phyloP scores from a whole-genome alignment of 2,797 vertebrate species.

The Sternarchorhynchus goeldii region DNA sequence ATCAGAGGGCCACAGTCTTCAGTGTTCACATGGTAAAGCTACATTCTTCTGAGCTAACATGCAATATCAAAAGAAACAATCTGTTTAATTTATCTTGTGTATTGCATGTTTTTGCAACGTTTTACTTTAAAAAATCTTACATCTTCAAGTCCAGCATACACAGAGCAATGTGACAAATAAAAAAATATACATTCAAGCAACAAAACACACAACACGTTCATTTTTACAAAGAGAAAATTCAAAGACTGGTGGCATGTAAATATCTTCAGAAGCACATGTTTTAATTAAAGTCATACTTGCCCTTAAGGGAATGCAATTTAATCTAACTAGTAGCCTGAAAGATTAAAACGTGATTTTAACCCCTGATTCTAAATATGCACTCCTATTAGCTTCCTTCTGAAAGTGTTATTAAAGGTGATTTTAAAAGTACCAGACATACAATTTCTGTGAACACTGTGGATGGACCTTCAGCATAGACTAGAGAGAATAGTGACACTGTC shows the following conservation, averaged over 20 bases:
- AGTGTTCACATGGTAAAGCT: constrained; percentile 75
- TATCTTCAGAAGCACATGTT: neutral
- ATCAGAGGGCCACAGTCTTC: constrained; percentile 14
- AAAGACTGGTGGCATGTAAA: neutral
- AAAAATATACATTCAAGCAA: constrained; percentile 68
- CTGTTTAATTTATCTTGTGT: constrained; percentile 57
- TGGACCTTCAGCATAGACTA: neutral
- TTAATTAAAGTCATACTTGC: constrained; percentile 5
- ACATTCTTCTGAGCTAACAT: constrained; percentile 80
- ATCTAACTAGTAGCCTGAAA: neutral
- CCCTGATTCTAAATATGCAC: neutral
- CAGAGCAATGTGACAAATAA: constrained; percentile 74
- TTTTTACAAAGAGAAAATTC: neutral
- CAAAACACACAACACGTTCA: constrained; percentile 53
- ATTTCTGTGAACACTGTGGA: neutral
- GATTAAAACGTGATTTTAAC: neutral
- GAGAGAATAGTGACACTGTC: neutral
- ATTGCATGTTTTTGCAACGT: constrained; percentile 65
- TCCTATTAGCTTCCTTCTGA: neutral
- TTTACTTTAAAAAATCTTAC: neutral
- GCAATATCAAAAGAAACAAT: constrained; percentile 76
- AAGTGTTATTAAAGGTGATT: neutral
- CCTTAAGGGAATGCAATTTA: neutral
- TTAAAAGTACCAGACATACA: neutral
- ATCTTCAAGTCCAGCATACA: constrained; percentile 71